phyloP scores from a whole-genome alignment of 2,113 vertebrate genomes.

The Peucedramus taeniatus region DNA sequence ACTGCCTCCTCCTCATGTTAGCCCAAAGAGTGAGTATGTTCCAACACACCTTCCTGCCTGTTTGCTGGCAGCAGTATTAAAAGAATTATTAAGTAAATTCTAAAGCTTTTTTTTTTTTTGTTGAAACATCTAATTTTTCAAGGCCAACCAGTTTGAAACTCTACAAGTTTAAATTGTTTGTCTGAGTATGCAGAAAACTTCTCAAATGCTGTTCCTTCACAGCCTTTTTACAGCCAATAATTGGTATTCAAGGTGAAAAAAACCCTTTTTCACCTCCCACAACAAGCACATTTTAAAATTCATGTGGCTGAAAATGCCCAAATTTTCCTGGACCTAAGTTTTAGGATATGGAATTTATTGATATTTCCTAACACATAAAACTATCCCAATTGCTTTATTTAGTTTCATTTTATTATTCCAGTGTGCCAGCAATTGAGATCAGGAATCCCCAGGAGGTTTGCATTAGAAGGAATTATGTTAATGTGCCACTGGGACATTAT shows the following conservation, averaged over 20 bases:
- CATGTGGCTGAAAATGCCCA: not conserved
- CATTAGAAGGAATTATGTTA: not conserved
- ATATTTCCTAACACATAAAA: not conserved
- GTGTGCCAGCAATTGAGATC: not conserved
- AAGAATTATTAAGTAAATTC: not conserved
- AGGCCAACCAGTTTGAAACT: not conserved
- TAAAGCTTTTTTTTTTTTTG: not conserved
- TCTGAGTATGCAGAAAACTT: not conserved
- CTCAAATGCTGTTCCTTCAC: not conserved
- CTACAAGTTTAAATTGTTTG: not conserved
- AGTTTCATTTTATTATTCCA: not conserved
- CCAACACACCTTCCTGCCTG: not conserved
- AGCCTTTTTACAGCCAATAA: not conserved
- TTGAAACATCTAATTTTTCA: not conserved
- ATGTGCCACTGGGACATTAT: not conserved
- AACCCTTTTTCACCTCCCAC: rapidly evolving
- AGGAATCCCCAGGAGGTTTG: rapidly evolving
- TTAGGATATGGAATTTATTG: not conserved
- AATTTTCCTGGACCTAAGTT: not conserved
- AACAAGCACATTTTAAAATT: not conserved
- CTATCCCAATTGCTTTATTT: not conserved
- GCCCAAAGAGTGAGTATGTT: not conserved
- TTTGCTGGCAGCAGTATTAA: not conserved
- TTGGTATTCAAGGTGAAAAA: not conserved
- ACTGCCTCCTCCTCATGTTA: not conserved